A percentile compares a stretch with the other conserved stretches of the same genome.
Evolutionary conservation across 2,888 invertebrate genomes (phyloP).

Genomic region (Xanthostigma xanthostigma): DNA sequence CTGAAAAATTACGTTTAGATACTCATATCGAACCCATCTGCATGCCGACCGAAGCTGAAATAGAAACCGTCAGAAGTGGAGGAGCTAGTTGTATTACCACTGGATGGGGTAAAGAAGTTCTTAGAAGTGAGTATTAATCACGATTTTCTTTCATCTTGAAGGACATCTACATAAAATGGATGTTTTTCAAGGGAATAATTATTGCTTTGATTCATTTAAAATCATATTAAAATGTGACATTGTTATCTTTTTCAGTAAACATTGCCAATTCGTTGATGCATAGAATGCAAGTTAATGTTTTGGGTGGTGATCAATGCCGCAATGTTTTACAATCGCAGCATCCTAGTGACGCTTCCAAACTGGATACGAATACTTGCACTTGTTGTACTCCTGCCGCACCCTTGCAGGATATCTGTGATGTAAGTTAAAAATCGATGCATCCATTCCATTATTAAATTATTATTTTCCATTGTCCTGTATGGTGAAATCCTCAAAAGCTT

Average conservation of each 20-base stretch:
- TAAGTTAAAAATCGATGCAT: slow-evolving; percentile 22
- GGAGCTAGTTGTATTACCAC: slow-evolving; percentile 52
- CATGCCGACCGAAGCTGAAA: slow-evolving; percentile 40
- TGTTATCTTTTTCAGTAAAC: slow-evolving; percentile 40
- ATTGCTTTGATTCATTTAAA: not conserved
- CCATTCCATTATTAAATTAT: slow-evolving; percentile 1
- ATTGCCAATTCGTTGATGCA: slow-evolving; percentile 62
- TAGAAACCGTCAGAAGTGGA: slow-evolving; percentile 32
- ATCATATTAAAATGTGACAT: slow-evolving; percentile 3
- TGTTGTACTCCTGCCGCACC: slow-evolving; percentile 50
- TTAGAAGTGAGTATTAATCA: slow-evolving; percentile 45
- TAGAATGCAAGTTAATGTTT: slow-evolving; percentile 48
- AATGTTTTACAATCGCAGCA: slow-evolving; percentile 39
- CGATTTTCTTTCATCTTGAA: not conserved
- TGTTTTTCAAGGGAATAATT: not conserved
- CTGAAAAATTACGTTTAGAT: slow-evolving; percentile 45
- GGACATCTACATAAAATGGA: not conserved
- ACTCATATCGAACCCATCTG: slow-evolving; percentile 64
- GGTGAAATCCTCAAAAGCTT: too few relatives aligned
- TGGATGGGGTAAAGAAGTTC: slow-evolving; percentile 68
- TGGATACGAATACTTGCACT: slow-evolving; percentile 46
- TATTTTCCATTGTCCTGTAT: too few relatives aligned
- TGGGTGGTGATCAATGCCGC: slow-evolving; percentile 46
- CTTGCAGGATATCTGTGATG: slow-evolving; percentile 60
- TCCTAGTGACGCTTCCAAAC: slow-evolving; percentile 38